These are phyloP conservation scores for Cygnus buccinator DNA, from an alignment of 2,113 vertebrate species.

Conservation along the genomic window DNA sequence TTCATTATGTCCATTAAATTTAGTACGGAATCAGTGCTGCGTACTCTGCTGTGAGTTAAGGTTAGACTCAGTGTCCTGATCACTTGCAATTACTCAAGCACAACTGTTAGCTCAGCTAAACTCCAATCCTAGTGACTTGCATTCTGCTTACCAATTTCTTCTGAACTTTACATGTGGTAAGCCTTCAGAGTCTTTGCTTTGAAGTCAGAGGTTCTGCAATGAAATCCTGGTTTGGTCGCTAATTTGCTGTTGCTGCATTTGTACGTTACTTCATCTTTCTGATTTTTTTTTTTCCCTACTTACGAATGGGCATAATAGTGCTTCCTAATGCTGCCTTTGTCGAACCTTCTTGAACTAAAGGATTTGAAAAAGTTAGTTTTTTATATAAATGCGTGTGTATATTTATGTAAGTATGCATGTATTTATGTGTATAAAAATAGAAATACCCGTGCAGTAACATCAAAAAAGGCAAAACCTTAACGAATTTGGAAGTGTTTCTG, in stretches of 20 bases:
- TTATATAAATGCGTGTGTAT: accelerated
- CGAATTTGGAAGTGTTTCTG: not conserved
- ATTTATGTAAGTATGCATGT: not conserved
- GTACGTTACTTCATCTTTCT: not conserved
- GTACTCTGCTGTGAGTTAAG: slow-evolving; percentile 16
- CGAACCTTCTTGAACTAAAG: not conserved
- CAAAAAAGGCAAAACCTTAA: not conserved
- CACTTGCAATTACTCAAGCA: slow-evolving; percentile 22
- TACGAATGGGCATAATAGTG: not conserved
- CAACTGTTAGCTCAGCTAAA: slow-evolving; percentile 39
- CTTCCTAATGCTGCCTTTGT: not conserved
- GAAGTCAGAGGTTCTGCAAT: slow-evolving; percentile 15
- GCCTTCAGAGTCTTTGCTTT: slow-evolving; percentile 32
- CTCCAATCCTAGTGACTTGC: not conserved
- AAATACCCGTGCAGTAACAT: not conserved
- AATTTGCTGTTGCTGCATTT: slow-evolving; percentile 23
- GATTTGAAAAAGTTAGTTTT: not conserved
- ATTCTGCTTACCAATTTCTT: slow-evolving; percentile 31
- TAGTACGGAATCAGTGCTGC: not conserved
- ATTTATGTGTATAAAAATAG: not conserved
- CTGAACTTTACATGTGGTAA: slow-evolving; percentile 18
- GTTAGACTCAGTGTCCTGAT: slow-evolving; percentile 16
- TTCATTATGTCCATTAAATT: slow-evolving; percentile 55
- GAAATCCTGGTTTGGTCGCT: slow-evolving; percentile 39
- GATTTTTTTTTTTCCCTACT: not conserved